These are phyloP conservation scores for Nannoperca australis DNA, from an alignment of 2,797 vertebrate species.

Conservation along the genomic window DNA sequence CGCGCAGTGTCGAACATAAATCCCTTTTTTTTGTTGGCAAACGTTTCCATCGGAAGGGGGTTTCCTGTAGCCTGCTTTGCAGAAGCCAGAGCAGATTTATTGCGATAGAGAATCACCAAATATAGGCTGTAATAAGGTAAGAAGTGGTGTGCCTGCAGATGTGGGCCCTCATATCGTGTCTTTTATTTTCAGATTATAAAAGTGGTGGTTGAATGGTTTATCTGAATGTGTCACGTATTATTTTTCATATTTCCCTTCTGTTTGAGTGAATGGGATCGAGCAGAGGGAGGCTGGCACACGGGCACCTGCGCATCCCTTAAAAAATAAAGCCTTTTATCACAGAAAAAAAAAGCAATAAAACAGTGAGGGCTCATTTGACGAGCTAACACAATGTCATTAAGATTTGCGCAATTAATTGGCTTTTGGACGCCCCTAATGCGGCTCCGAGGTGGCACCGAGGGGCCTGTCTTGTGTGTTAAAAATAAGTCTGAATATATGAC, in stretches of 20 bases:
- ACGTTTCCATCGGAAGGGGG: constrained; percentile 72
- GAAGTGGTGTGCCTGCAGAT: constrained; percentile 51
- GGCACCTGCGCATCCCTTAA: constrained; percentile 73
- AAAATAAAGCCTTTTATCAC: constrained; percentile 37
- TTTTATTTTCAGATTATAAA: constrained; percentile 8
- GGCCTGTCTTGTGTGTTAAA: constrained; percentile 20
- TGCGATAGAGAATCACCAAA: constrained; percentile 67
- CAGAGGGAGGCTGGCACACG: constrained; percentile 40
- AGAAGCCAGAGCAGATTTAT: constrained; percentile 75
- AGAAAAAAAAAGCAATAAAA: constrained; percentile 10
- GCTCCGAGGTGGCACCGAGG: constrained; percentile 24
- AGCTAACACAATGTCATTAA: constrained; percentile 25
- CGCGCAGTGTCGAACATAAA: constrained; percentile 74
- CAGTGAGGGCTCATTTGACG: background rate
- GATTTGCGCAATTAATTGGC: constrained; percentile 40
- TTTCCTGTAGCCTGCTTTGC: constrained; percentile 70
- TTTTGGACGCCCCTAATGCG: background rate
- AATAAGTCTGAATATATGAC: constrained; percentile 38
- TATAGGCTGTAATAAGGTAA: constrained; percentile 80
- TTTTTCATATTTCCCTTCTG: constrained; percentile 33
- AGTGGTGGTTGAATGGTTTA: background rate
- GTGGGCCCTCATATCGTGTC: constrained; percentile 18
- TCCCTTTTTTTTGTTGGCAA: constrained; percentile 65
- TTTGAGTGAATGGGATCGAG: constrained; percentile 60
- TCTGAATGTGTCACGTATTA: constrained; percentile 36